Evolutionary conservation across 2,113 vertebrate species (phyloP).

Genomic region (Hydrolagus affinis): DNA sequence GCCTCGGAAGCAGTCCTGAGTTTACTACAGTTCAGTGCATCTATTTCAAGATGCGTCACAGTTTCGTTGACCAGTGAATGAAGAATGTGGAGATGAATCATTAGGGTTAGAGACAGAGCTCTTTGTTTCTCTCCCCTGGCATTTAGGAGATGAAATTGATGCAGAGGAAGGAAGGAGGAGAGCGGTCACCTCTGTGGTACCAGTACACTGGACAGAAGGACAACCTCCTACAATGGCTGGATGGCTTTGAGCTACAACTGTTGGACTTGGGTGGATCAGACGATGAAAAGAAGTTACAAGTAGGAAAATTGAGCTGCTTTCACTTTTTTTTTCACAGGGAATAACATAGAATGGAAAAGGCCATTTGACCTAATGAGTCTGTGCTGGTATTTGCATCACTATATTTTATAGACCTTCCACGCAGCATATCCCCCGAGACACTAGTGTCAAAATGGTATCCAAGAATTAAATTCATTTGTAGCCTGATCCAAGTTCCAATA

Average conservation of each 20-base stretch:
- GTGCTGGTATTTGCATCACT: too few species aligned
- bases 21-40: background rate
- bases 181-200: conserved; percentile 44
- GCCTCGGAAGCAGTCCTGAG: background rate
- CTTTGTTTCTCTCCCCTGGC: background rate
- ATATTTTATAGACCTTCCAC: too few species aligned
- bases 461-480: too few species aligned
- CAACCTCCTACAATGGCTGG: conserved; percentile 51
- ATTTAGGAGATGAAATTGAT: conserved; percentile 57
- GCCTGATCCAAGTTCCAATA: too few species aligned
- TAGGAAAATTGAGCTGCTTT: conserved; percentile 35
- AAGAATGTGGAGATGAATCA: background rate
- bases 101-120: background rate
- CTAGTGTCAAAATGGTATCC: too few species aligned
- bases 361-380: too few species aligned
- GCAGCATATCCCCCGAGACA: too few species aligned
- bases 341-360: too few species aligned
- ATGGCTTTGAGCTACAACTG: conserved; percentile 45
- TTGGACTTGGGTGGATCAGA: conserved; percentile 46
- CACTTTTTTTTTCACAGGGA: background rate
- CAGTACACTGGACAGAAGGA: conserved; percentile 45
- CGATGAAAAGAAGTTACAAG: conserved; percentile 46
- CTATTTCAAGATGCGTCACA: background rate
- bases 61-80: too few species aligned
- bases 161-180: conserved; percentile 43